Evolutionary conservation across 2,888 invertebrate genomes (phyloP), one percentile per base, ranked within the genome.

Genomic region (Spilosoma lubricipeda): DNA sequence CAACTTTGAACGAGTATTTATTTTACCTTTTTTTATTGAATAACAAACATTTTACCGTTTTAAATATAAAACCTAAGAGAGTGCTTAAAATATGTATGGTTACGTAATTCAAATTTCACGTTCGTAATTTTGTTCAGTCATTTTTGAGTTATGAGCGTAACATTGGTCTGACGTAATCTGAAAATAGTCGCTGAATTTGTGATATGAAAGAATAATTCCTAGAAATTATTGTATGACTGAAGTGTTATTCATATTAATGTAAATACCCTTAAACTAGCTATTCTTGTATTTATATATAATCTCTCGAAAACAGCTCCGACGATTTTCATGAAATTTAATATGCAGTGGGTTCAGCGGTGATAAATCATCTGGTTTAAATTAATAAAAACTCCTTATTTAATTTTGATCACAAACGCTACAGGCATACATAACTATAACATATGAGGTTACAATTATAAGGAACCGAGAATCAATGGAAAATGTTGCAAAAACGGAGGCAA

Each of bases 101-200:
- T 67, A 27, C 5, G 27, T 59, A 59, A 59, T 59, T 59, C 56
- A 13, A 11, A 59, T 59, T 59, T 59, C 15, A 27, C 59, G 27
- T 59, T 59, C 15, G 59, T 59, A 30, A 67, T 45, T 27, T 45
- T 8, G 27, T 45, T 67, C 67, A 42, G 67, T 67, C 67, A 45
- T 67, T 67, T 45, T 23, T 67, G 67, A 67, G 48, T 67, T 67
- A 67, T 67, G 23, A 67, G 2, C 48, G 13, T 33, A 67, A 33
- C 33, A 67, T 67, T 67, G 20, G 7, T 48, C n/a, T 48, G 48
- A 67, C 67, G 23, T 48, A 20, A 9, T 23, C 4, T 23, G 67
- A 30, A 11, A 30, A 45, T 27, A 45, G 20, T 20, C 20, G 67
- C 20, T 67, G 42, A 4, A 27, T 67, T 67, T 45, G 20, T 30